A percentile compares a stretch with the other conserved stretches of the same genome.
These are phyloP conservation scores for Albula glossodonta DNA, from an alignment of 2,113 vertebrate species.

Conservation along the genomic window DNA sequence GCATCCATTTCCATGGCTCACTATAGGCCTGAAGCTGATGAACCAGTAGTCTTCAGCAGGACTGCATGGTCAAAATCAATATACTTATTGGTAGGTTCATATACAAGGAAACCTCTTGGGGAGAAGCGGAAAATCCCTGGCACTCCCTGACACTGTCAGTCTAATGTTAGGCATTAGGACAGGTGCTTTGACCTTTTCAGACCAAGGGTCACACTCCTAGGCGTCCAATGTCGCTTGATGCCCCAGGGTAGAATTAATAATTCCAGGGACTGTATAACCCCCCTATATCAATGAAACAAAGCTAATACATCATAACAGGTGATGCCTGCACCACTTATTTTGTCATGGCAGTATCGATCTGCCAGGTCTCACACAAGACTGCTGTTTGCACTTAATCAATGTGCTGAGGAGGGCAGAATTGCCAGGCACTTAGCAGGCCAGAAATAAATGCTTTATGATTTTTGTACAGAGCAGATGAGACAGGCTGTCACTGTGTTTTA, in stretches of 20 bases:
- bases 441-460: slow-evolving; percentile 9
- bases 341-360: slow-evolving; percentile 1
- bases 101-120: neutral
- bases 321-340: neutral
- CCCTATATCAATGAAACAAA: neutral
- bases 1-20: neutral
- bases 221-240: neutral
- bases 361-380: neutral
- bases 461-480: neutral
- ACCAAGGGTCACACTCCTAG: neutral
- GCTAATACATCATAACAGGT: neutral
- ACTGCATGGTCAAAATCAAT: slow-evolving; percentile 2
- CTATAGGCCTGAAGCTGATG: neutral
- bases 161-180: neutral
- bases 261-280: neutral
- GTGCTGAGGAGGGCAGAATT: neutral
- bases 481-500: neutral
- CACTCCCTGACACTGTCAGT: neutral
- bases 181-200: neutral
- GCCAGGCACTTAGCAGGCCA: neutral
- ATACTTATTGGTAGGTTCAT: too few species aligned
- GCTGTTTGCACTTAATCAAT: slow-evolving; percentile 3
- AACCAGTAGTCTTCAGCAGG: neutral
- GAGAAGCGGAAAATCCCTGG: too few species aligned
- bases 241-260: neutral